Base-by-base conservation (phyloP, 2,113 vertebrate genomes). In the Aspidoscelis tigris region DNA sequence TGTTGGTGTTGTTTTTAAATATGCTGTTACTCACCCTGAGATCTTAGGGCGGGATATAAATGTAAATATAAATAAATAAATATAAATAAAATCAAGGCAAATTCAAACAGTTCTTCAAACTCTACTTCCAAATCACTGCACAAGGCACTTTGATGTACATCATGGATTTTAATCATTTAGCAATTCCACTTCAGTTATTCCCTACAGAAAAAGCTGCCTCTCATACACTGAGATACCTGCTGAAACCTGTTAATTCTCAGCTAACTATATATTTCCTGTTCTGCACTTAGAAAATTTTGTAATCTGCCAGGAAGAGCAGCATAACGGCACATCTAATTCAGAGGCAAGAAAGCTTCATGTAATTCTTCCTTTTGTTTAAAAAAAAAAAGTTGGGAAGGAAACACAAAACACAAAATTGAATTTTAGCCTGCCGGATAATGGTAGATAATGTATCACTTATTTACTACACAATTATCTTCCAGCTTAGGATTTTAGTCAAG, bases 171-270 rank as follows among this genome's bases (percentile, higher is more conserved):
- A 72, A 79, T 78, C 77, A 64, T 33, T 65, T 72, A 47, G 43
- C 76, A 65, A 72, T 79, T 84, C 83, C 26, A 65, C 80, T 6
- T 33, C 43, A 18, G 18, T 78, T 78, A 70, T 84, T 73, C 65
- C 80, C 53, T 72, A 53, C 21, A 22, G 58, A 55, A 20, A 84
- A 84, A 71, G 21, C 41, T 50, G 69, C 43, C 21, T 73, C 68
- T 64, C 69, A 65, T 76, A 64, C 58, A 2, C 7, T 79, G 73
- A 50, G 50, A 22, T 33, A 79, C 47, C 43, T n/a, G 33, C 18
- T 78, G 58, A 78, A 79, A 43, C 43, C 24, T 64, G 76, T n/a
- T 72, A 79, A 79, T 24, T 50, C 14, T 39, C 18, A 44, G 47
- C 64, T 84, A 78, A 72, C 71, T 50, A 61, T 33, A 44, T 65